Percentiles rank a stretch among this genome's conserved stretches.
phyloP scores from a whole-genome alignment of 2,888 invertebrate genomes.

The Sesia apiformis region DNA sequence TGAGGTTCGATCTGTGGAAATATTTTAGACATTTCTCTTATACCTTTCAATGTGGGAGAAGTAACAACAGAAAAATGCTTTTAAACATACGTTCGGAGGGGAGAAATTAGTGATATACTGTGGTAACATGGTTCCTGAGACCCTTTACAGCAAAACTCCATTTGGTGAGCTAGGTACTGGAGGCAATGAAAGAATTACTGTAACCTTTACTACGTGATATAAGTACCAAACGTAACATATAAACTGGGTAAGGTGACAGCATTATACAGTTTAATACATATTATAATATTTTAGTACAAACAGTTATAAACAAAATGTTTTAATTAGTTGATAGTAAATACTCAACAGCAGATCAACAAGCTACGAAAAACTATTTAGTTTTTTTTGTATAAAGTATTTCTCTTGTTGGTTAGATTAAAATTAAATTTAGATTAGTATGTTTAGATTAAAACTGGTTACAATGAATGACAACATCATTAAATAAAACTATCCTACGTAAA shows the following conservation, averaged over 20 bases:
- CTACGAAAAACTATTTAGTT: no score
- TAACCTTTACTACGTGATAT: constrained; percentile 21
- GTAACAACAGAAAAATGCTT: constrained; percentile 21
- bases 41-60: constrained; percentile 5
- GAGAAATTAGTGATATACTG: constrained; percentile 12
- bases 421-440: no score
- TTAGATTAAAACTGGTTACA: no score
- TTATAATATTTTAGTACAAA: no score
- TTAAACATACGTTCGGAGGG: constrained; percentile 9
- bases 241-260: no score
- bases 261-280: constrained; percentile 1
- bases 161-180: constrained; percentile 32
- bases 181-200: constrained; percentile 33
- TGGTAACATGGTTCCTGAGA: constrained; percentile 16
- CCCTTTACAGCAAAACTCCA: constrained; percentile 41
- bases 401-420: no score
- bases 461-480: no score
- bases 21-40: constrained; percentile 14
- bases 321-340: no score
- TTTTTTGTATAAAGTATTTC: no score
- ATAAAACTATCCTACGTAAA: no score
- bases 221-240: background rate
- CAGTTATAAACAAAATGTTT: no score
- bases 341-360: no score
- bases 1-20: constrained; percentile 10